Evolutionary conservation across 1,140 invertebrate genomes (phyloP), one percentile per base, ranked within the genome.

Genomic region (Manduca sexta): DNA sequence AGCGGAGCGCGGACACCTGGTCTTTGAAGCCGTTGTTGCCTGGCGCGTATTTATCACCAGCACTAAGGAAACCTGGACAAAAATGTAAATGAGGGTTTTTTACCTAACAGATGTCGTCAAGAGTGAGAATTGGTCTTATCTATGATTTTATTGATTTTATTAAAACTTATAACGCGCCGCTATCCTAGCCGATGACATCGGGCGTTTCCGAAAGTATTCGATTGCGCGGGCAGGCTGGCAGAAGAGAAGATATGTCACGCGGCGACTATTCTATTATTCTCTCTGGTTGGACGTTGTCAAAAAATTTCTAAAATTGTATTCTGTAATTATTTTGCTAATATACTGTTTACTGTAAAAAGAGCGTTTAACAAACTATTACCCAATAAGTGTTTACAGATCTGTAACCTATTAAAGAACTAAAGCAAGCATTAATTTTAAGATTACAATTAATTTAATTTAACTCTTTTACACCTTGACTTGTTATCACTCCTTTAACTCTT

Each of bases 1-100:
- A 95, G 16, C 88, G 84, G 2, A 95, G 65, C 0, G 92, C 91
- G 33, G 86, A 69, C 3, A 93, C 90, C 84, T 94, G 92, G 79
- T 95, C 94, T 69, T 92, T 92, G 13, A 94, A 71, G 1, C 92
- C 93, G 72, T 90, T 89, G 64, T 94, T 94, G 5, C 93, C 93
- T 0, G 91, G 88, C 1, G 89, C 88, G 30, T 88, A 67, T 14
- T 86, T 75, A 42, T 90, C 90, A 11, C 90, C 91, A 0, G 89
- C 91, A 56, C 89, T 90, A 16, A 93, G 68, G 49, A 91, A 93
- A 18, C 92, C 90, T 91, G 64, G 6, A 47, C 38, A 31, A 47
- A n/a, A 26, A 17, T 5, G 8, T 3, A 13, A 15, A 14, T 38
- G 2, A 8, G 14, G 13, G 13, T 14, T 1, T 2, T 15, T 38